Base-by-base conservation (phyloP, 2,888 invertebrate species). In the Athalia circularis region DNA sequence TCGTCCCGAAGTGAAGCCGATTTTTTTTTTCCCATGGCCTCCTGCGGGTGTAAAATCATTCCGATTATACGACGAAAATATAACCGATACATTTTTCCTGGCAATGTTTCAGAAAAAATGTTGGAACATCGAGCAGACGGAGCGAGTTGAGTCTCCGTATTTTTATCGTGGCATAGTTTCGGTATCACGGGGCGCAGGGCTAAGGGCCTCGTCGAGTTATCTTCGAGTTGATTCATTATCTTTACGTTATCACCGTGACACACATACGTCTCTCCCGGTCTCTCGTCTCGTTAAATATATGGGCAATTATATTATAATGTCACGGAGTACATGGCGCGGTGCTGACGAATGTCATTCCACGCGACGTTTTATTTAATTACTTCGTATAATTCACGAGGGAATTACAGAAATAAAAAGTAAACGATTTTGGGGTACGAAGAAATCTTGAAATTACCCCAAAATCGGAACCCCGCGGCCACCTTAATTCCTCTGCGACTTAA, bases 111-210 rank as follows among this genome's bases (percentile, higher is more conserved):
- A 29, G 29, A 29, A 29, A 29, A 29, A 29, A 29, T 29, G 29
- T 29, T 29, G 29, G 29, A 29, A 29, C 29, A 29, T 29, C 29
- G 29, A 29, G 29, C 29, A 29, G 29, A 29, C 29, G 29, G 29
- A 29, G 29, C 29, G 29, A 29, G 29, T 29, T 11, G 64, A 13
- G 72, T 74, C 74, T 70, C 74, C 59, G 62, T 74, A 78, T 78
- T 78, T 78, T 78, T 78, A 78, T 78, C 78, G 15, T 72, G 74
- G 72, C 78, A 78, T 74, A 78, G 78, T 78, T 78, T 78, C 72
- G 78, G 78, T 78, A 78, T 78, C 78, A 72, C 74, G 61, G 78
- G 77, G 59, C 77, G 61, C 79, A 79, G 79, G 79, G 76, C 75
- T 67, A 79, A 79, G 79, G 79, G 79, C 79, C 76, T 79, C 64